Percentiles rank a stretch among this genome's conserved stretches.
phyloP scores from a whole-genome alignment of 2,797 vertebrate genomes.

The Chrysocyon brachyurus region DNA sequence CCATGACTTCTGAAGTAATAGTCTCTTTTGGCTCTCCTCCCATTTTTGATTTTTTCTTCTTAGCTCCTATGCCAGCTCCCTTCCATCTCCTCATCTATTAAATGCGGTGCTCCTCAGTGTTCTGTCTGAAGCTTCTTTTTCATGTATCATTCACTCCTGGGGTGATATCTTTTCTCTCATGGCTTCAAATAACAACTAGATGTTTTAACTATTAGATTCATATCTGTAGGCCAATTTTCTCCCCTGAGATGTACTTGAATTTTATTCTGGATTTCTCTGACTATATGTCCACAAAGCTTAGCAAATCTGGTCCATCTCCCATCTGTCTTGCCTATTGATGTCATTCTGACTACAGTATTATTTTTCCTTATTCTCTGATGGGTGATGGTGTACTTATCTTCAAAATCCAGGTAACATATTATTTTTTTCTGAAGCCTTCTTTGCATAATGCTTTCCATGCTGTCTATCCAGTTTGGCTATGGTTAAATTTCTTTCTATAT shows the following conservation, averaged over 20 bases:
- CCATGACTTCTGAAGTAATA: neutral
- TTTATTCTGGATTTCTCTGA: neutral
- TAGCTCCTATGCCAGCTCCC: neutral
- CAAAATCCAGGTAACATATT: neutral
- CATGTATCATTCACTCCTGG: neutral
- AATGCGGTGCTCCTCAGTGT: neutral
- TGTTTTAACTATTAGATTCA: neutral
- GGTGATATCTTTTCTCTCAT: neutral
- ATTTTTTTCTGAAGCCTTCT: neutral
- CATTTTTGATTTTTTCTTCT: neutral
- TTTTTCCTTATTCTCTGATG: neutral
- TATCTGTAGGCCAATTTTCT: neutral
- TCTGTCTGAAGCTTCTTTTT: constrained; percentile 3
- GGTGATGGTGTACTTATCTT: neutral
- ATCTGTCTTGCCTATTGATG: neutral
- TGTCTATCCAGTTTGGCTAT: neutral
- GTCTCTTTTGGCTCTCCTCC: neutral
- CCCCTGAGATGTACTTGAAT: neutral
- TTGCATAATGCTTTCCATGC: neutral
- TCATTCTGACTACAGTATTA: neutral
- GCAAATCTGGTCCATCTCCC: neutral
- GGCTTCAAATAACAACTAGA: neutral
- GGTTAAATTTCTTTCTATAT: neutral
- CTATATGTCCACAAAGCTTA: neutral
- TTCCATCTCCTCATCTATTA: neutral